These are phyloP conservation scores for Neopipo cinnamomea DNA, from an alignment of 2,113 vertebrate genomes.

Conservation along the genomic window DNA sequence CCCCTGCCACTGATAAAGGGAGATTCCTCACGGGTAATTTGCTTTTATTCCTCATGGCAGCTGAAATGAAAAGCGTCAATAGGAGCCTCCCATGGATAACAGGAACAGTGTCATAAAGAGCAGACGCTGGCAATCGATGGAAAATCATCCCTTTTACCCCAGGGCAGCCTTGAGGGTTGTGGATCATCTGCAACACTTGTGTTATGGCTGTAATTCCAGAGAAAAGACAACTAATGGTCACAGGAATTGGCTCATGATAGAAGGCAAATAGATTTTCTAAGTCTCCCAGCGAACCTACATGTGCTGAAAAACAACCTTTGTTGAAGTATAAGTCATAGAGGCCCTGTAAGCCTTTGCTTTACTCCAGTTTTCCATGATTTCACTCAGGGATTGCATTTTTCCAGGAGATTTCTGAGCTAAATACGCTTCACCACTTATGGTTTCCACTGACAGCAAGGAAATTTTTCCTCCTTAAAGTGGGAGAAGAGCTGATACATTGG, in stretches of 20 bases:
- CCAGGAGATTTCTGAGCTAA: neutral
- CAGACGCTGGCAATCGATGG: neutral
- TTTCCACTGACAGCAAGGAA: neutral
- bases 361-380: neutral
- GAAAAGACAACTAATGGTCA: neutral
- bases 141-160: neutral
- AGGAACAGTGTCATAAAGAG: neutral
- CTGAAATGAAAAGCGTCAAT: neutral
- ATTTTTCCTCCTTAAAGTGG: neutral
- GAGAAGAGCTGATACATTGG: neutral
- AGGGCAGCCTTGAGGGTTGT: neutral
- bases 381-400: neutral
- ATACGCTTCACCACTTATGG: neutral
- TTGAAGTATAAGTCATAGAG: neutral
- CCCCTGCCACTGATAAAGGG: neutral
- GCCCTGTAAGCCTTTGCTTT: neutral
- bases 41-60: neutral
- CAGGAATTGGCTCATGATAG: neutral
- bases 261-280: neutral
- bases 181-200: neutral
- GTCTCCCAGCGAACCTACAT: neutral
- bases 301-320: neutral
- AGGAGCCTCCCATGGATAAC: neutral
- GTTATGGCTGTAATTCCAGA: neutral
- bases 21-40: fast-evolving